A percentile compares a stretch with the other conserved stretches of the same genome.
These are phyloP conservation scores for Xestia sexstrigata DNA, from an alignment of 2,888 invertebrate genomes.

Conservation along the genomic window DNA sequence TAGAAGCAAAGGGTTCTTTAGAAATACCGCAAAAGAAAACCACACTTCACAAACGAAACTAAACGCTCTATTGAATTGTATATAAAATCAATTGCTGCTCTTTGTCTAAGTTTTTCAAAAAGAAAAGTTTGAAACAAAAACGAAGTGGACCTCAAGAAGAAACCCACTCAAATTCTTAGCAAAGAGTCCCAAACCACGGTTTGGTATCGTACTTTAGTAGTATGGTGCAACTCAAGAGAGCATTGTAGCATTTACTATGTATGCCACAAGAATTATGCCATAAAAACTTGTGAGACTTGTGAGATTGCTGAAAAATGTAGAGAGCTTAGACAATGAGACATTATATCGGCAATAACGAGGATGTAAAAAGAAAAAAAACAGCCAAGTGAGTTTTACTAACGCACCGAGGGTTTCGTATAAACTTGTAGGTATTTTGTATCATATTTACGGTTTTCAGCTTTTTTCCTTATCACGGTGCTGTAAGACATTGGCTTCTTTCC, in stretches of 20 bases:
- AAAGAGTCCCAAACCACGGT: constrained; percentile 79
- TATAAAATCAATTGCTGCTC: constrained; percentile 71
- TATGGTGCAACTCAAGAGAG: constrained; percentile 68
- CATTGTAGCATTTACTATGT: background rate
- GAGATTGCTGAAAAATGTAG: background rate
- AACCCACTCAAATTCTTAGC: constrained; percentile 81
- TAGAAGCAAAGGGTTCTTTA: background rate
- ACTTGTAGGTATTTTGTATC: too few species aligned
- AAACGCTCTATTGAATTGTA: constrained; percentile 47
- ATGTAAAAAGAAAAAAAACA: too few species aligned
- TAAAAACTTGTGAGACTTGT: too few species aligned
- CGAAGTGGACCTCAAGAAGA: constrained; percentile 76
- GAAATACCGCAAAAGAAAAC: background rate
- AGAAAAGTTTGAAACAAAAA: constrained; percentile 74
- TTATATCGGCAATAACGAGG: too few species aligned
- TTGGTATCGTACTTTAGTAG: constrained; percentile 74
- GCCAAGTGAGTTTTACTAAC: too few species aligned
- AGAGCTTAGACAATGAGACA: background rate
- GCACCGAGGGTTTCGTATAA: too few species aligned
- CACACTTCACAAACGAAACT: constrained; percentile 12
- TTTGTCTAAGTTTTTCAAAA: constrained; percentile 73
- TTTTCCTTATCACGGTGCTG: too few species aligned
- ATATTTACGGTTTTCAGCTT: too few species aligned
- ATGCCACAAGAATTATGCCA: too few species aligned
- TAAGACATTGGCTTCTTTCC: too few species aligned